Evolutionary conservation across 2,888 invertebrate species (phyloP), one percentile per base, ranked within the genome.

Genomic region (Sarcophaga caerulescens): DNA sequence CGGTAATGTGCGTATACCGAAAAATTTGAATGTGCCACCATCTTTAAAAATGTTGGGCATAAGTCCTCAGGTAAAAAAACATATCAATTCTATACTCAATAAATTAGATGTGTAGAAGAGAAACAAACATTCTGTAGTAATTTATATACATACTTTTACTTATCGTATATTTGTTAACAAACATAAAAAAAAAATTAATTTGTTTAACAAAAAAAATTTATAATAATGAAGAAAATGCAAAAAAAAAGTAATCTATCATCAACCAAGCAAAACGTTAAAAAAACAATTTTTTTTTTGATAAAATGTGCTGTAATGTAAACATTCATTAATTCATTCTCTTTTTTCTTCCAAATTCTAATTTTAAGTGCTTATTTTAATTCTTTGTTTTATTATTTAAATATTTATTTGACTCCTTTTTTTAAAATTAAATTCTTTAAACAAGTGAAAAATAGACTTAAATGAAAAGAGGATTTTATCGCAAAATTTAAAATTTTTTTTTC

Each of bases 21-120:
- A 95, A 87, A 94, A 94, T 79, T 94, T 96, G 87, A 97, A 97
- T 94, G 96, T 98, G 69, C 98, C 98, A 63, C 98, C 98, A 75
- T 97, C 97, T 65, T 95, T 98, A 85, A 97, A 96, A 94, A 98
- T 98, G 98, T 95, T 98, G 69, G 98, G 98, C 87, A 96, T 98
- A 86, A 97, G 97, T 87, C 98, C 98, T 70, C 98, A 98, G 97
- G 98, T 98, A 95, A 94, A 95, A 90, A 92, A 92, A 91, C 90
- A 89, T 88, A 76, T 90, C 85, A 90, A 89, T 86, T 88, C 90
- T 85, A 90, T 91, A 89, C 90, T 92, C 88, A 92, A 91, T 90
- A 90, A 91, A 84, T 91, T 92, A 90, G 89, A 78, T 45, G 86
- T 86, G 65, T 86, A 86, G 81, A 84, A n/a, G 65, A 47, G 57